Conservation (phyloP, 2,113 vertebrate genomes). For the Ophthalmolycus amberensis region DNA sequence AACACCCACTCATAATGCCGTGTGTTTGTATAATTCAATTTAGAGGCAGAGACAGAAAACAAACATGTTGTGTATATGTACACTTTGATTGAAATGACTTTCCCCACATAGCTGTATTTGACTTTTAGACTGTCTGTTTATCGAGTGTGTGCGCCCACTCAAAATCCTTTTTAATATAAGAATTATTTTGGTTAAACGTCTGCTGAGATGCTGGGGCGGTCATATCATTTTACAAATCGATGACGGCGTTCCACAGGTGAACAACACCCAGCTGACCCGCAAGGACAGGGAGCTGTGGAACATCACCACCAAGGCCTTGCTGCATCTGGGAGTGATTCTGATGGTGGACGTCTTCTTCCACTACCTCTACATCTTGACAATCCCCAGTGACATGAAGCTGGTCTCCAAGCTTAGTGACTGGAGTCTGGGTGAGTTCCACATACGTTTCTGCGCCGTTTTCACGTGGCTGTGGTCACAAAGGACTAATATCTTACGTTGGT, state of each 20-base stretch:
- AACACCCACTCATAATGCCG: neutral
- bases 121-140: neutral
- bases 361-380: conserved; percentile 97
- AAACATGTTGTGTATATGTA: neutral
- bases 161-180: neutral
- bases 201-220: neutral
- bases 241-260: conserved; percentile 82
- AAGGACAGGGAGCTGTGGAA: conserved; percentile 91
- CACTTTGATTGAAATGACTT: neutral
- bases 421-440: conserved; percentile 88
- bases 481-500: neutral
- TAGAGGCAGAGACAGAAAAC: neutral
- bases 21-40: neutral
- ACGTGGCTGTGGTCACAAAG: neutral
- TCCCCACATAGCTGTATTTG: neutral
- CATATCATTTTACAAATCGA: neutral
- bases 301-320: conserved; percentile 86
- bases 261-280: conserved; percentile 84
- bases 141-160: neutral
- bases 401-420: conserved; percentile 90
- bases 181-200: neutral
- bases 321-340: conserved; percentile 85
- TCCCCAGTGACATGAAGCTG: conserved; percentile 93
- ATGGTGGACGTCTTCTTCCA: conserved; percentile 94
- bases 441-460: neutral